Percentiles rank a stretch among this genome's conserved stretches.
Evolutionary conservation across 2,113 vertebrate genomes (phyloP).

Genomic region (Sturnus vulgaris): DNA sequence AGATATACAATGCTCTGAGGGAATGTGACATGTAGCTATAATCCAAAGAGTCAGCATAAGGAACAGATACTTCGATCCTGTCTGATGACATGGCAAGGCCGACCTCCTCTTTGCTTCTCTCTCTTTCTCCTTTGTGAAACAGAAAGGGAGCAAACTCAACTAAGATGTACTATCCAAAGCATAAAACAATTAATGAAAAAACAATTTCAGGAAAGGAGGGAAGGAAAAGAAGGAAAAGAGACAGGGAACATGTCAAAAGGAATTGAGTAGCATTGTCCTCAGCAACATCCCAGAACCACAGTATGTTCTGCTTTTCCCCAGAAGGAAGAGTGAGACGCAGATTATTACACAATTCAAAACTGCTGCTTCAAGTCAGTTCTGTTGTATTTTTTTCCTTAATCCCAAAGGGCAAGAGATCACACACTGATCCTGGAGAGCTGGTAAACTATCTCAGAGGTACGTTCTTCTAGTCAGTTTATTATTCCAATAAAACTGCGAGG

Average conservation of each 20-base stretch:
- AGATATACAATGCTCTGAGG: background rate
- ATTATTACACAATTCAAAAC: background rate
- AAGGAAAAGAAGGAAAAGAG: background rate
- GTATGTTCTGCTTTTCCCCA: background rate
- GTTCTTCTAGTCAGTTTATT: background rate
- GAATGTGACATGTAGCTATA: background rate
- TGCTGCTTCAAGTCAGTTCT: background rate
- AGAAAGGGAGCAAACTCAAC: background rate
- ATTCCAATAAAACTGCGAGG: background rate
- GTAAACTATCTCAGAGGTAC: background rate
- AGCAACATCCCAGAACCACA: background rate
- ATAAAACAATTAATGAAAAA: background rate
- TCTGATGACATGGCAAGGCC: accelerated
- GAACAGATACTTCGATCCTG: background rate
- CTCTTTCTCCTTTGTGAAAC: background rate
- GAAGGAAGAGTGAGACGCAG: background rate
- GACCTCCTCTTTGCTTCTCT: background rate
- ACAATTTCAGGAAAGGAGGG: background rate
- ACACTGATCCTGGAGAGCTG: background rate
- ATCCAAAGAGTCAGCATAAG: background rate
- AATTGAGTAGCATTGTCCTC: background rate
- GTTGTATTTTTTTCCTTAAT: background rate
- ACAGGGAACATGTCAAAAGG: background rate
- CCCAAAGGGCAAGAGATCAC: slow-evolving; percentile 18
- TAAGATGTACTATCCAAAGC: background rate